Evolutionary conservation across 30 jellyfish, hydroid and myxozoan genomes (phyloP).

Genomic region (Hydractinia symbiolongicarpus): DNA sequence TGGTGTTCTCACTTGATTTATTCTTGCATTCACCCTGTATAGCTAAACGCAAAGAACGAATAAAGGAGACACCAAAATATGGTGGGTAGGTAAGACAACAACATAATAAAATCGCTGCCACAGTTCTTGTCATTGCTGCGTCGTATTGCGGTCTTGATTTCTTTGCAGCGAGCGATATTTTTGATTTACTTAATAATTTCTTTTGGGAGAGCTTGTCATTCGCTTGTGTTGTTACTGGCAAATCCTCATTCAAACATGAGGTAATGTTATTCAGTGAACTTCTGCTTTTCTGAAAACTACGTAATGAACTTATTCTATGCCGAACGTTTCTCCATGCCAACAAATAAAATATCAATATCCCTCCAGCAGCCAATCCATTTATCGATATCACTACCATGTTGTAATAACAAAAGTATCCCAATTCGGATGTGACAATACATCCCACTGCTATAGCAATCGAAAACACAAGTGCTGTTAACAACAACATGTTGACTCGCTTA

Average conservation of each 20-base stretch:
- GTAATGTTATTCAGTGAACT: background rate
- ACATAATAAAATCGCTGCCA: slow-evolving; percentile 24
- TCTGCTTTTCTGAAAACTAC: background rate
- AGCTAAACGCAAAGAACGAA: background rate
- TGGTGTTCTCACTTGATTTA: background rate
- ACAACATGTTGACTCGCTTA: background rate
- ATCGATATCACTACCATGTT: slow-evolving; percentile 15
- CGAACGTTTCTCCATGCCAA: slow-evolving; percentile 30
- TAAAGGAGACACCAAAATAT: background rate
- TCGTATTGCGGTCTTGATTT: slow-evolving; percentile 13
- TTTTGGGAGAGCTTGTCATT: background rate
- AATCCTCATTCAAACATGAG: background rate
- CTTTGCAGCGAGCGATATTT: background rate
- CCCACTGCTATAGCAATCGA: slow-evolving; percentile 9
- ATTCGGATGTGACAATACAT: background rate
- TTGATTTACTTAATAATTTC: background rate
- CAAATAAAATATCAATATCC: slow-evolving; percentile 1
- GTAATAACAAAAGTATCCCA: background rate
- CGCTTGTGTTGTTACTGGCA: background rate
- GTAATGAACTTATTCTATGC: background rate
- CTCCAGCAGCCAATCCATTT: slow-evolving; percentile 10
- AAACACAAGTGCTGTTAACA: background rate
- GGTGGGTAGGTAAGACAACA: slow-evolving; percentile 27
- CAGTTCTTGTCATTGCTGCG: slow-evolving; percentile 28
- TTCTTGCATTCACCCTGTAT: background rate